phyloP scores from a whole-genome alignment of 2,797 vertebrate genomes.

The Phyllotis vaccarum region DNA sequence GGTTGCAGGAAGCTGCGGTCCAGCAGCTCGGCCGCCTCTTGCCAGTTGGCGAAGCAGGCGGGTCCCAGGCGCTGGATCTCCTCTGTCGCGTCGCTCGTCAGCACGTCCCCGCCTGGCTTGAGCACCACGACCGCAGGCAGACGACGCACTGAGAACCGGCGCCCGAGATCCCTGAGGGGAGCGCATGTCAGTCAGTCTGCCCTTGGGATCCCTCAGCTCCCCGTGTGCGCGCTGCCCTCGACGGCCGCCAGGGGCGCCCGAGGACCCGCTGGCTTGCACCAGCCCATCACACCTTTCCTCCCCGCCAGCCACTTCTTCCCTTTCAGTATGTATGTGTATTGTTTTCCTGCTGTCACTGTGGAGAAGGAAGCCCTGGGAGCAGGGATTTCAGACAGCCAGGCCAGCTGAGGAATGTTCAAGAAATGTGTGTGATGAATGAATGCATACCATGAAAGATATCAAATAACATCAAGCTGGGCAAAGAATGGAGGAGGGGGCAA shows the following conservation, averaged over 20 bases:
- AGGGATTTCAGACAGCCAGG: background rate
- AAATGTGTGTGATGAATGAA: background rate
- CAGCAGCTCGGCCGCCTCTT: constrained; percentile 92
- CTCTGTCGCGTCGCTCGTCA: constrained; percentile 89
- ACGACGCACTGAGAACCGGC: constrained; percentile 90
- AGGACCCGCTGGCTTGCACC: background rate
- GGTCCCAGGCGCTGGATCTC: constrained; percentile 90
- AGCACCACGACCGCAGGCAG: constrained; percentile 93
- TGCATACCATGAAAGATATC: background rate
- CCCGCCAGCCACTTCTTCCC: background rate
- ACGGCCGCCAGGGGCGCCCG: too few species aligned
- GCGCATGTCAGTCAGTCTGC: background rate
- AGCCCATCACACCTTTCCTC: background rate
- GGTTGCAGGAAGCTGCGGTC: constrained; percentile 93
- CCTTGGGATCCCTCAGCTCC: background rate
- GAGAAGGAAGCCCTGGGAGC: background rate
- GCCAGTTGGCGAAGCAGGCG: constrained; percentile 93
- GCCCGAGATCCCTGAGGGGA: constrained; percentile 91
- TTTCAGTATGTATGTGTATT: background rate
- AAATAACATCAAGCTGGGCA: background rate
- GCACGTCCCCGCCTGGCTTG: constrained; percentile 91
- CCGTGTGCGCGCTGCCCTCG: background rate
- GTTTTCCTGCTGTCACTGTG: background rate
- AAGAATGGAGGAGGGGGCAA: background rate
- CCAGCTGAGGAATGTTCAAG: background rate